phyloP scores from a whole-genome alignment of 2,113 vertebrate species.

The Hiodon alosoides region DNA sequence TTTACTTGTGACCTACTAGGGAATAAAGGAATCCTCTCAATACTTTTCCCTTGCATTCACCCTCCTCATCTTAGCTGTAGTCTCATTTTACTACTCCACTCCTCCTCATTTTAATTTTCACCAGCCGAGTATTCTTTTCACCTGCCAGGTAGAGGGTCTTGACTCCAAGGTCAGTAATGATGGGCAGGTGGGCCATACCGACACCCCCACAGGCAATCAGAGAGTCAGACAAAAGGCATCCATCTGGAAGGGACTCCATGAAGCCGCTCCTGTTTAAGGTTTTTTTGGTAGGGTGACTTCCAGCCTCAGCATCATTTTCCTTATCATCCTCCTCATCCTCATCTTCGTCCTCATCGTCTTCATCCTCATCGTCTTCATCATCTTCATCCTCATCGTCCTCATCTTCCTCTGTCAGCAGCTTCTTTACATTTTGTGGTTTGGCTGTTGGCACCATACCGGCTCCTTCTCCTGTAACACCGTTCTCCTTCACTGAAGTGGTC shows the following conservation, averaged over 20 bases:
- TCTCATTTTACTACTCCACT: too few species aligned
- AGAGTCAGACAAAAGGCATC: constrained; percentile 53
- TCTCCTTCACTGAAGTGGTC: constrained; percentile 26
- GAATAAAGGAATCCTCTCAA: too few species aligned
- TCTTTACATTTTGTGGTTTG: neutral
- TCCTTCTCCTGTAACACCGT: constrained; percentile 17
- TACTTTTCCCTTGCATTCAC: too few species aligned
- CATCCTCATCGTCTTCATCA: constrained; percentile 14
- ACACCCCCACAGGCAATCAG: constrained; percentile 57
- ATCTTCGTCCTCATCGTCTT: constrained; percentile 38
- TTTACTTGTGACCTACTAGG: too few species aligned
- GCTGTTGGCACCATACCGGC: constrained; percentile 15
- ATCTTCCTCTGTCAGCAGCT: neutral
- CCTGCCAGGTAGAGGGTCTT: constrained; percentile 67
- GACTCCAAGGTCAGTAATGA: constrained; percentile 56
- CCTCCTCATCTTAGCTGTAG: too few species aligned
- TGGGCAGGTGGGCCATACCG: constrained; percentile 59
- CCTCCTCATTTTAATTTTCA: too few species aligned
- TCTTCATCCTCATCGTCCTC: constrained; percentile 10
- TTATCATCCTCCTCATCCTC: constrained; percentile 12
- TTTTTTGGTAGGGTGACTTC: constrained; percentile 39
- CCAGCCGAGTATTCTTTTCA: constrained; percentile 25
- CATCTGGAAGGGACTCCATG: constrained; percentile 44
- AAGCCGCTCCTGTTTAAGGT: constrained; percentile 29
- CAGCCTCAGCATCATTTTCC: constrained; percentile 38